These are phyloP conservation scores for Apistogramma diplotaenia DNA, from an alignment of 2,113 vertebrate species.

Conservation along the genomic window DNA sequence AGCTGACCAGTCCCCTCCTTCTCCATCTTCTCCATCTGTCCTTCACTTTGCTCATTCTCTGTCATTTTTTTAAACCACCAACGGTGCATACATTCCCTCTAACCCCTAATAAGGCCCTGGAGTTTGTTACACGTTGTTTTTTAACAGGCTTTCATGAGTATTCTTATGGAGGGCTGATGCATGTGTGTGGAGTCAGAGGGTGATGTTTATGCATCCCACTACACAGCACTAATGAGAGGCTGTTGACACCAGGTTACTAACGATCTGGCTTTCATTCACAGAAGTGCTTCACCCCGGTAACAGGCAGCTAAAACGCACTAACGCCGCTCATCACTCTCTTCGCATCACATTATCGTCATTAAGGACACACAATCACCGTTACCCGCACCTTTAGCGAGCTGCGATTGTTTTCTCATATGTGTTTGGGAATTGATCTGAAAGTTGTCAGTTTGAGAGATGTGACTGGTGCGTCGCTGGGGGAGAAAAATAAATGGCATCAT, in stretches of 20 bases:
- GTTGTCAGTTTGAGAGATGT: neutral
- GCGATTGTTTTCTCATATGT: slow-evolving; percentile 23
- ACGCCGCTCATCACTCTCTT: slow-evolving; percentile 28
- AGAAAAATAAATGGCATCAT: neutral
- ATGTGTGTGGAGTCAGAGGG: slow-evolving; percentile 17
- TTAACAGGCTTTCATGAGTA: slow-evolving; percentile 52
- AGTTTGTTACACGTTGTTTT: slow-evolving; percentile 39
- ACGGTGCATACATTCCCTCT: slow-evolving; percentile 5
- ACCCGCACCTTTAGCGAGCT: slow-evolving; percentile 8
- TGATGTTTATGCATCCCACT: slow-evolving; percentile 46
- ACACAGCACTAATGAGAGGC: slow-evolving; percentile 59
- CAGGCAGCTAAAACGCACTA: slow-evolving; percentile 24
- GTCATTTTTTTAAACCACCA: neutral
- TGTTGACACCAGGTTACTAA: slow-evolving; percentile 70
- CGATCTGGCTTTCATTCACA: slow-evolving; percentile 53
- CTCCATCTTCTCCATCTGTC: slow-evolving; percentile 67
- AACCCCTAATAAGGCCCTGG: slow-evolving; percentile 43
- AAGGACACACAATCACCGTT: neutral
- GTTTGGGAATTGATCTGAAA: neutral
- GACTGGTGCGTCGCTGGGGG: neutral
- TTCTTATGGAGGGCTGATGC: slow-evolving; percentile 18
- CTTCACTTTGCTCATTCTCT: slow-evolving; percentile 56
- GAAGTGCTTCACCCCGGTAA: slow-evolving; percentile 33
- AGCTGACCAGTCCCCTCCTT: slow-evolving; percentile 70
- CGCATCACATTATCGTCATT: slow-evolving; percentile 26